Evolutionary conservation across 2,797 vertebrate species (phyloP), one percentile per base, ranked within the genome.

Genomic region (Megalops cyprinoides): DNA sequence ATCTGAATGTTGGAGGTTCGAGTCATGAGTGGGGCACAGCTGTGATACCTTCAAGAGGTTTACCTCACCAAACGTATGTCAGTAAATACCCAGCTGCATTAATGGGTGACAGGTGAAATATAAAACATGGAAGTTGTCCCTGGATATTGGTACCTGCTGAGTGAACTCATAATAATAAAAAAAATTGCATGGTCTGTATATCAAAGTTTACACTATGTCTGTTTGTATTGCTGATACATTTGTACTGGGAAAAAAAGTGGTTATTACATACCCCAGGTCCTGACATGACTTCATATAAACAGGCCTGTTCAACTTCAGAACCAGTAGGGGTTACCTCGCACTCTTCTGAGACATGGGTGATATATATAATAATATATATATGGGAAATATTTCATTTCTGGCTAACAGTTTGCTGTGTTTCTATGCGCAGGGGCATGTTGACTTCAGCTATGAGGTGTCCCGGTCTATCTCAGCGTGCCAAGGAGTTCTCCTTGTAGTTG

Each of bases 371-470:
- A 4, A 62, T 34, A 62, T 62, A 4, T 12, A 28, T 6, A 25
- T 60, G 12, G 25, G 7, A 37, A 39, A 4, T 14, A 39, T 69
- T 69, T 2, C 4, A 31, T 69, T 69, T 69, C 65, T 20, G 0
- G 20, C 28, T 77, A 15, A 6, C 0, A 1, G 44, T 20, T 39
- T 75, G 23, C 1, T 65, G 77, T 88, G 53, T 84, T 87, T 49
- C 77, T 87, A 74, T 88, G 65, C 62, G 4, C 82, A 99, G 98
- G 98, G 98, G 78, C 98, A 99, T 0, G 98, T 98, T 55, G 98
- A 99, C 93, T 99, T 99, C 93, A 99, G 92, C 90, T 99, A 99
- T 80, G 98, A 99, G 89, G 98, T 99, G 0, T 97, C 98, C 15
- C 93, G 98, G 6, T 99, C 98, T 0, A 92, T 99, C 0, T 97